These are phyloP conservation scores for Aplocera efformata DNA, from an alignment of 2,888 invertebrate species.

Conservation along the genomic window DNA sequence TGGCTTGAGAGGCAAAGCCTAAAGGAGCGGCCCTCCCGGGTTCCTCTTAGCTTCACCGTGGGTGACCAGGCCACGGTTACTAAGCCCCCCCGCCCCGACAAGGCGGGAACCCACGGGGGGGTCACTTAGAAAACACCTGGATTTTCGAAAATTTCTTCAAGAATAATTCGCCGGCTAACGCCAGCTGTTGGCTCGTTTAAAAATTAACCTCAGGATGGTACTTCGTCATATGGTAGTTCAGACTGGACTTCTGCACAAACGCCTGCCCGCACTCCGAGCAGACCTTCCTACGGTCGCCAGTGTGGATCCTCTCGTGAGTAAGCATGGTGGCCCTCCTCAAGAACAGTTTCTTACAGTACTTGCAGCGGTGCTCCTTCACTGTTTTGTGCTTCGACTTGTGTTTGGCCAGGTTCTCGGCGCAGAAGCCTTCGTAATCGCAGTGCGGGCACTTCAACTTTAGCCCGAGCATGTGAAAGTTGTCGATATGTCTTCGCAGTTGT, in stretches of 20 bases:
- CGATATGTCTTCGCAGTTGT: conserved; percentile 52
- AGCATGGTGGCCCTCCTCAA: conserved; percentile 52
- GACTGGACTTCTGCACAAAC: conserved; percentile 68
- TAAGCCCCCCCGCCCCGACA: no score
- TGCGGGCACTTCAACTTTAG: conserved; percentile 51
- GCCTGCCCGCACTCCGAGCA: conserved; percentile 61
- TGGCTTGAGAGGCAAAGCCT: no score
- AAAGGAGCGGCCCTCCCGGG: no score
- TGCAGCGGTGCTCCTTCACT: conserved; percentile 62
- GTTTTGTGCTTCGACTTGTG: conserved; percentile 67
- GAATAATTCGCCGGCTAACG: no score
- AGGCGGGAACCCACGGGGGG: no score
- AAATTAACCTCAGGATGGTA: conserved; percentile 63
- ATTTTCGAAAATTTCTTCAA: no score
- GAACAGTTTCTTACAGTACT: conserved; percentile 66
- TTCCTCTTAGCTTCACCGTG: no score
- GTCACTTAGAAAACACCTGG: no score
- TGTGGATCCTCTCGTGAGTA: conserved; percentile 63
- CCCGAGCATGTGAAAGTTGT: conserved; percentile 64
- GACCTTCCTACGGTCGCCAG: conserved; percentile 58
- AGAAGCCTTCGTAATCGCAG: conserved; percentile 61
- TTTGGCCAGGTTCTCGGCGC: conserved; percentile 49
- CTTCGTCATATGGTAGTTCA: conserved; percentile 69
- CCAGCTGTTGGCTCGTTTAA: no score
- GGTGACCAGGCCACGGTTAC: no score